Percentiles rank a stretch among this genome's conserved stretches.
These are phyloP conservation scores for Delichon dasypus DNA, from an alignment of 2,797 vertebrate genomes.

Conservation along the genomic window DNA sequence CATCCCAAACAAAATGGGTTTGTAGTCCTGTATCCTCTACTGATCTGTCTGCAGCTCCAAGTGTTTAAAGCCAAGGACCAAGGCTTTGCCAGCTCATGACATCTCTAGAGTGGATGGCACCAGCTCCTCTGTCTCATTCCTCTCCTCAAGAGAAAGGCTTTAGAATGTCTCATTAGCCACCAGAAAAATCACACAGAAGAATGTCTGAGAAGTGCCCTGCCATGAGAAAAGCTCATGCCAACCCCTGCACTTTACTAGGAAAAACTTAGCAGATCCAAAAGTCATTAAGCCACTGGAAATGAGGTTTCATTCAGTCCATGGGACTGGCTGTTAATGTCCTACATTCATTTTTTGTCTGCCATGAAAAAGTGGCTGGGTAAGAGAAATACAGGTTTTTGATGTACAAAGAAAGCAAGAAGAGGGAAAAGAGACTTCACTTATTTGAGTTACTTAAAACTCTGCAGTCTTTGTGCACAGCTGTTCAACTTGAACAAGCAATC, in stretches of 20 bases:
- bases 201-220: background rate
- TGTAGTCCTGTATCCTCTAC: background rate
- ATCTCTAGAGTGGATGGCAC: background rate
- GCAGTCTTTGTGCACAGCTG: conserved; percentile 37
- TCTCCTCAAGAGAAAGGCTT: background rate
- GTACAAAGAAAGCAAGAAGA: background rate
- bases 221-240: background rate
- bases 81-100: background rate
- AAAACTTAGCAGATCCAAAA: background rate
- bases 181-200: background rate
- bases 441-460: background rate
- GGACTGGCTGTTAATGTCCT: background rate
- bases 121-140: background rate
- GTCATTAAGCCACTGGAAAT: background rate
- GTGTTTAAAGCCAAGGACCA: background rate
- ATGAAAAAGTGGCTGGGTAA: background rate
- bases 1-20: background rate
- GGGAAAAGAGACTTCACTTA: background rate
- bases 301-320: background rate
- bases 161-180: background rate
- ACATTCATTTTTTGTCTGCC: background rate
- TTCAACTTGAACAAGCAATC: conserved; percentile 3
- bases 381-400: background rate
- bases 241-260: background rate
- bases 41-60: background rate